Evolutionary conservation across 2,113 vertebrate species (phyloP).

Genomic region (Oreotragus oreotragus): DNA sequence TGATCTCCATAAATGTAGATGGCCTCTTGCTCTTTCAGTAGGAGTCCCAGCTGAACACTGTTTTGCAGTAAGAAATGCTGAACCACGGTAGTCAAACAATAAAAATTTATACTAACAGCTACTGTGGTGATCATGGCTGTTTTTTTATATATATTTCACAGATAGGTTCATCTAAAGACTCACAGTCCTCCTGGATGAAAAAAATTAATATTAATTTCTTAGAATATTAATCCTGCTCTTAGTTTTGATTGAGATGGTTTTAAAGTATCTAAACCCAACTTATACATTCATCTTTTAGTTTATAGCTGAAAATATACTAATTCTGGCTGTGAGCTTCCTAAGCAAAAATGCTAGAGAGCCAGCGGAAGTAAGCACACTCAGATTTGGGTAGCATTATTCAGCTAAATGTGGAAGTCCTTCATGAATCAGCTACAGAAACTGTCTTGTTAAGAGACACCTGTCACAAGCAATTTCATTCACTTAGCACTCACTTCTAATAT

Average conservation of each 20-base stretch:
- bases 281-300: constrained; percentile 33
- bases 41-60: neutral
- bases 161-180: neutral
- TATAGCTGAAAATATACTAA: neutral
- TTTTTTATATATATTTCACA: neutral
- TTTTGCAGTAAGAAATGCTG: neutral
- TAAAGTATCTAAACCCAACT: constrained; percentile 56
- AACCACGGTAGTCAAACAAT: neutral
- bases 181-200: neutral
- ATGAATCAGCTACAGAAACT: constrained; percentile 25
- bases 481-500: neutral
- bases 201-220: constrained; percentile 19
- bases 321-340: constrained; percentile 33
- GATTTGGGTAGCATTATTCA: constrained; percentile 51
- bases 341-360: constrained; percentile 21
- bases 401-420: constrained; percentile 37
- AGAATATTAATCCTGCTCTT: constrained; percentile 52
- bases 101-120: neutral
- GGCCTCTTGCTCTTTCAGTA: rapidly evolving
- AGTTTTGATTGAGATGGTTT: constrained; percentile 55
- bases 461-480: constrained; percentile 50
- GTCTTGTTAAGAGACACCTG: constrained; percentile 65
- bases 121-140: neutral
- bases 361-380: neutral
- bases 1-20: neutral